phyloP scores from a whole-genome alignment of 2,888 invertebrate genomes.

The Argyra leucocephala region DNA sequence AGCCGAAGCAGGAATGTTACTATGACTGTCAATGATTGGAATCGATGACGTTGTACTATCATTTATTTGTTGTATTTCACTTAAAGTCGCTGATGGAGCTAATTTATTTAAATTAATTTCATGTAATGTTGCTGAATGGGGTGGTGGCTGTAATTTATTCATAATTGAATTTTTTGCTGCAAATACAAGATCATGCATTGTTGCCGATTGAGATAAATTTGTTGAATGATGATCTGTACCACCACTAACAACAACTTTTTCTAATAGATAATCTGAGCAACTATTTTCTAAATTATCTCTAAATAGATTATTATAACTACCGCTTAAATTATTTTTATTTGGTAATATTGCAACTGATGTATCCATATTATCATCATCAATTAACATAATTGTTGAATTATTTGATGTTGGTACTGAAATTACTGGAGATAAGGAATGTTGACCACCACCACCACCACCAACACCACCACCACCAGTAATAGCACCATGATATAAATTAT shows the following conservation, averaged over 20 bases:
- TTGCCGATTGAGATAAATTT: slow-evolving; percentile 4
- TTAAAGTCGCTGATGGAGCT: neutral
- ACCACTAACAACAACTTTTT: slow-evolving; percentile 11
- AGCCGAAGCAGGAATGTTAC: slow-evolving; percentile 25
- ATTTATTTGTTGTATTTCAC: neutral
- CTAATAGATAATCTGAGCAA: slow-evolving; percentile 16
- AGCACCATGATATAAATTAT: slow-evolving; percentile 13
- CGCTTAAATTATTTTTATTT: slow-evolving; percentile 40
- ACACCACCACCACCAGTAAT: slow-evolving; percentile 23
- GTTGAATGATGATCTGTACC: neutral
- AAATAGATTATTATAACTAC: slow-evolving; percentile 43
- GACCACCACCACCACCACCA: slow-evolving; percentile 34
- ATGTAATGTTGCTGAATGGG: neutral
- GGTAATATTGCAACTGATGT: slow-evolving; percentile 33
- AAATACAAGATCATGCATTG: neutral
- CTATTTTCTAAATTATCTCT: slow-evolving; percentile 36
- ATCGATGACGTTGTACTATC: neutral
- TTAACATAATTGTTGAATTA: slow-evolving; percentile 37
- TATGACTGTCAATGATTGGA: slow-evolving; percentile 30
- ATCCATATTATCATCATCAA: slow-evolving; percentile 39
- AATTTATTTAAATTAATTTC: slow-evolving; percentile 11
- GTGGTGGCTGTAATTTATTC: neutral
- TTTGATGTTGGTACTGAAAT: slow-evolving; percentile 25
- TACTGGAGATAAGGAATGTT: slow-evolving; percentile 16
- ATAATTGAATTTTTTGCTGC: neutral